Base-by-base conservation (phyloP, 2,888 invertebrate species). In the Brachynemurus nebulosus region DNA sequence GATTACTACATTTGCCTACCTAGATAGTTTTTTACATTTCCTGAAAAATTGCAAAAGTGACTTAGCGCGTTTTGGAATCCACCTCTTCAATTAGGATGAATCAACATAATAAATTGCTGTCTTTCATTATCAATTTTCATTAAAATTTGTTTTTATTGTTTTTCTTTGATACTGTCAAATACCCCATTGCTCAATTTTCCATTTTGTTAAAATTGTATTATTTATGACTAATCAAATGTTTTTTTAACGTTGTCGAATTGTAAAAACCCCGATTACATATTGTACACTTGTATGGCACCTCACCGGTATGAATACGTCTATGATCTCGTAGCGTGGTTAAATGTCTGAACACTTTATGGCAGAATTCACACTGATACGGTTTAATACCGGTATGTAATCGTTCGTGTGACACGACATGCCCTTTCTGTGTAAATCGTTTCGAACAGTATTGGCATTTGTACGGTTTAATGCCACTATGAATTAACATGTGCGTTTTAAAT, bases 321-420 rank as follows among this genome's bases (percentile, higher is more conserved):
- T 39, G 39, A 21, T 39, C 39, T 12, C 39, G 39, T 16, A 39
- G 8, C 4, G 39, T 39, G 21, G 39, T 39, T 16, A 39, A 39
- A 12, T 39, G 39, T 16, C 39, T n/a, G 21, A 39, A 39, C 12
- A 14, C 7, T 14, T 39, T 39, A 11, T 21, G 23, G 14, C 39
- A 39, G 11, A 21, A 39, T 23, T 21, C 11, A 39, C 39, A 39
- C 9, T 39, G 19, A n/a, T 39, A 39, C 17, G 39, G 39, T 21
- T 39, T 39, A 2, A 19, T 25, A 39, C 39, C 39, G 8, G 39
- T 39, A 25, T 39, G 39, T 21, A 39, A 25, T 8, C 20, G 23
- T 20, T 19, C 20, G 17, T 39, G 39, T 21, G 39, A 39, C n/a
- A 23, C 23, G 14, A 39, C 21, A 21, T 39, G 39, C 4, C 19